phyloP scores from a whole-genome alignment of 2,888 invertebrate genomes.

The Nomada goodeniana region DNA sequence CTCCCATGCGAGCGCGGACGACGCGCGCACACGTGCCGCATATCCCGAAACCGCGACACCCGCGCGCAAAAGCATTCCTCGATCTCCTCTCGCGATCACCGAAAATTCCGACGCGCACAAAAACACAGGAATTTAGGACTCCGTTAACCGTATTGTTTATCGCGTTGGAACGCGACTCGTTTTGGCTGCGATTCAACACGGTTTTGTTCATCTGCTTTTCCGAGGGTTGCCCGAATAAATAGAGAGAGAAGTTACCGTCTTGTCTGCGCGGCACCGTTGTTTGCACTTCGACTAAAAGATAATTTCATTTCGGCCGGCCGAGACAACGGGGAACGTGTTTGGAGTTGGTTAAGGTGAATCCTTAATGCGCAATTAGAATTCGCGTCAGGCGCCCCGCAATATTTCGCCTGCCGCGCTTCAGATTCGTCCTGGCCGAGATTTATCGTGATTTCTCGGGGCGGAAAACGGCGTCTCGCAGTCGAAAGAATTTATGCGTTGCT shows the following conservation, averaged over 20 bases:
- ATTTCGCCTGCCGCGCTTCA: not conserved
- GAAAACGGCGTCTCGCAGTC: not conserved
- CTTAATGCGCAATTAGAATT: conserved; percentile 31
- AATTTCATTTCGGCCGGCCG: conserved; percentile 9
- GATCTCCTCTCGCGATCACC: too few species aligned
- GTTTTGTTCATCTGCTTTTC: conserved; percentile 16
- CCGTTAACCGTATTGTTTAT: conserved; percentile 17
- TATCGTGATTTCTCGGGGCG: conserved; percentile 14
- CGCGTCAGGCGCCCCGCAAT: conserved; percentile 4
- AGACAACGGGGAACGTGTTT: not conserved
- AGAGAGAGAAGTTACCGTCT: conserved; percentile 6
- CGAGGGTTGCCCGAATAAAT: not conserved
- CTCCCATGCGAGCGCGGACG: not conserved
- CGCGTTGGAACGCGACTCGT: conserved; percentile 12
- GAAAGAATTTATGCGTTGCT: conserved; percentile 27
- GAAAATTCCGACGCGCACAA: not conserved
- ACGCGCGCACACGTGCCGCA: not conserved
- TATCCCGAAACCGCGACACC: not conserved
- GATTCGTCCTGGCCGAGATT: conserved; percentile 30
- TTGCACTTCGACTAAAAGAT: not conserved
- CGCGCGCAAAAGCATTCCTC: not conserved
- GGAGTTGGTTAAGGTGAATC: conserved; percentile 10
- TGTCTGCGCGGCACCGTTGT: not conserved
- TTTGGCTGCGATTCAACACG: conserved; percentile 45
- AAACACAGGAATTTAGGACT: conserved; percentile 8